These are phyloP conservation scores for Herpetotheres cachinnans DNA, from an alignment of 2,113 vertebrate species.

Conservation along the genomic window DNA sequence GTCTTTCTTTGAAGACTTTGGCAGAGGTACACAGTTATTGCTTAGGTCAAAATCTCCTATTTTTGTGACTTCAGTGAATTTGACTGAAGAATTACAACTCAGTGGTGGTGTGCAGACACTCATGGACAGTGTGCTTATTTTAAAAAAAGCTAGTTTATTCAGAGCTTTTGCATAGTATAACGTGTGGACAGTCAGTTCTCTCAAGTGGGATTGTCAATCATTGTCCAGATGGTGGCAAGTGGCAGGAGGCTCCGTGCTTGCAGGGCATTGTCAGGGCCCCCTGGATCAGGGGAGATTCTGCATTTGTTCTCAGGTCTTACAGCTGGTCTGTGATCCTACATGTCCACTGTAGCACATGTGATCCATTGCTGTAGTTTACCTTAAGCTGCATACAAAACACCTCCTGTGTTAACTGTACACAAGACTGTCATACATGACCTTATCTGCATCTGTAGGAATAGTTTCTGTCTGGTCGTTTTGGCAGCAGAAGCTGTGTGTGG, in stretches of 20 bases:
- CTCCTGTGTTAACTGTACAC: neutral
- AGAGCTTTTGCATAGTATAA: neutral
- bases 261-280: neutral
- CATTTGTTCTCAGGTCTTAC: neutral
- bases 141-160: neutral
- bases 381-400: neutral
- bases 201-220: neutral
- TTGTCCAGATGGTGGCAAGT: neutral
- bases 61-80: neutral
- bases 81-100: neutral
- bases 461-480: neutral
- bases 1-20: neutral
- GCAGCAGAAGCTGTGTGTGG: neutral
- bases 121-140: neutral
- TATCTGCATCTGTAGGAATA: neutral
- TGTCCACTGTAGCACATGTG: rapidly evolving
- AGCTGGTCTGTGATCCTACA: neutral
- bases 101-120: neutral
- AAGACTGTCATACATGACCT: rapidly evolving
- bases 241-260: neutral
- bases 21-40: neutral
- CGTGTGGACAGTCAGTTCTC: neutral
- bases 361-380: neutral
- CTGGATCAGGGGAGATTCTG: neutral
- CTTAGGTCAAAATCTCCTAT: neutral